A percentile compares a stretch with the other conserved stretches of the same genome.
phyloP scores from a whole-genome alignment of 2,113 vertebrate genomes.

The Romanogobio albipinnatus region DNA sequence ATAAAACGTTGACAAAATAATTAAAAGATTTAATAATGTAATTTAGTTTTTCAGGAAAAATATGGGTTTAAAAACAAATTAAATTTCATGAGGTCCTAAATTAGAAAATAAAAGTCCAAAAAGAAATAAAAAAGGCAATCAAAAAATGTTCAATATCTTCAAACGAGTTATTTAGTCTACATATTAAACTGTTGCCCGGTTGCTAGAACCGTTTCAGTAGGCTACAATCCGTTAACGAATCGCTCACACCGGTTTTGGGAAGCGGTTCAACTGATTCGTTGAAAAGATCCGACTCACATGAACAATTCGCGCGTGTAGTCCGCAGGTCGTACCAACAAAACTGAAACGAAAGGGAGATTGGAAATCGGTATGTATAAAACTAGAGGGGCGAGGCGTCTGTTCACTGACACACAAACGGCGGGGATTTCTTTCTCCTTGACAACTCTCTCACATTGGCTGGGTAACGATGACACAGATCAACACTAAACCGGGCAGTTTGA shows the following conservation, averaged over 20 bases:
- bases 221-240: neutral
- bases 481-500: conserved; percentile 40
- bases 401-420: conserved; percentile 29
- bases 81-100: too few relatives aligned
- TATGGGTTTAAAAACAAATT: too few relatives aligned
- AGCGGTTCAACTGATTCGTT: neutral
- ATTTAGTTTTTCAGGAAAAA: too few relatives aligned
- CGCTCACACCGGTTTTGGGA: too few relatives aligned
- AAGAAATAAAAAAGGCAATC: too few relatives aligned
- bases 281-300: neutral
- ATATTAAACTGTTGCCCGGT: too few relatives aligned
- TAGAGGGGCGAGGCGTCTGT: conserved; percentile 21
- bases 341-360: conserved; percentile 26
- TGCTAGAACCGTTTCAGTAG: neutral
- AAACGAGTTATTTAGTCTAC: too few relatives aligned
- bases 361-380: conserved; percentile 5
- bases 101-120: too few relatives aligned
- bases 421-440: conserved; percentile 33
- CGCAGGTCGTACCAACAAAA: conserved; percentile 32
- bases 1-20: too few relatives aligned
- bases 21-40: too few relatives aligned
- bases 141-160: too few relatives aligned
- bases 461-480: conserved; percentile 42
- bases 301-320: neutral
- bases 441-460: conserved; percentile 45